These are phyloP conservation scores for Eupithecia dodoneata DNA, from an alignment of 2,888 invertebrate species.

Conservation along the genomic window DNA sequence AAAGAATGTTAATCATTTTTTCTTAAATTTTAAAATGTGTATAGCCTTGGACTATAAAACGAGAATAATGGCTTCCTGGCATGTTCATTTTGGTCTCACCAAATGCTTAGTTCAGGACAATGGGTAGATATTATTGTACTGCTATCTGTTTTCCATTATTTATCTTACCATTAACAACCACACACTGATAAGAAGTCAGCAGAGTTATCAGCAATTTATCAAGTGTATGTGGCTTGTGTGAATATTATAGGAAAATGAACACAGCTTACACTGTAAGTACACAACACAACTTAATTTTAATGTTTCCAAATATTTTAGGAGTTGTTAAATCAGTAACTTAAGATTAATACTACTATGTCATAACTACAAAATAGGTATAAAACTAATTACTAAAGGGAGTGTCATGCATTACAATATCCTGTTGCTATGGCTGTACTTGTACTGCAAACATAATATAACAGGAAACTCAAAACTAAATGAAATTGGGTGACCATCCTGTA, in stretches of 20 bases:
- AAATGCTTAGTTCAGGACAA: neutral
- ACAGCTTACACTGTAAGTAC: neutral
- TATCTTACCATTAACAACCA: slow-evolving; percentile 45
- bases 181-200: slow-evolving; percentile 43
- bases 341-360: neutral
- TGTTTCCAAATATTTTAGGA: neutral
- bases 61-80: neutral
- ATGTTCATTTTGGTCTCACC: neutral
- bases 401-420: neutral
- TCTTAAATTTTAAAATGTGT: neutral
- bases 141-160: slow-evolving; percentile 43
- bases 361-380: neutral
- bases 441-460: neutral
- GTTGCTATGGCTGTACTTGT: neutral
- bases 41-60: neutral
- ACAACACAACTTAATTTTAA: neutral
- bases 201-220: slow-evolving; percentile 43
- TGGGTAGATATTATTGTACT: slow-evolving; percentile 26
- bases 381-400: neutral
- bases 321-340: neutral
- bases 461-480: neutral
- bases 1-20: neutral
- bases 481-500: neutral
- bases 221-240: slow-evolving; percentile 21
- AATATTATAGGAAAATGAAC: slow-evolving; percentile 26